These are phyloP conservation scores for Volucella bombylans DNA, from an alignment of 2,888 invertebrate species.

Conservation along the genomic window DNA sequence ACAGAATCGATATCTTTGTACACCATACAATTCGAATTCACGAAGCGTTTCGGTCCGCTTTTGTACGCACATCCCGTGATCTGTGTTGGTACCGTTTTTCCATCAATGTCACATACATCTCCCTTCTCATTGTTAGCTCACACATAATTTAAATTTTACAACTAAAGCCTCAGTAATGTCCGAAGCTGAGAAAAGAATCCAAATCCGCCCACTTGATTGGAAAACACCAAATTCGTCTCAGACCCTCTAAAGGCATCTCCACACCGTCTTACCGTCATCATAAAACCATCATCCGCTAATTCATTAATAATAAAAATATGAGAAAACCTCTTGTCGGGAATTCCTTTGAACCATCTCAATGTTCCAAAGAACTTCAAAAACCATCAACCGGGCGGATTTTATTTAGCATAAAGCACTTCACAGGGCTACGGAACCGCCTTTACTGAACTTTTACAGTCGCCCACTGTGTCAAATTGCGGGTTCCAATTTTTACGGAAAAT, in stretches of 20 bases:
- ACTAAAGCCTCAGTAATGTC: conserved; percentile 2
- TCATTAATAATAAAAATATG: conserved; percentile 56
- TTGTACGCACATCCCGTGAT: no score
- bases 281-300: conserved; percentile 51
- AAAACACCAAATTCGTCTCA: conserved; percentile 44
- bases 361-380: background rate
- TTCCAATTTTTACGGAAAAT: conserved; percentile 28
- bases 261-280: conserved; percentile 5
- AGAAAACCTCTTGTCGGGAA: conserved; percentile 28
- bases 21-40: no score
- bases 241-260: conserved; percentile 26
- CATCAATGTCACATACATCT: no score
- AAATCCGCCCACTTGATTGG: conserved; percentile 51
- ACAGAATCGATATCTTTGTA: no score
- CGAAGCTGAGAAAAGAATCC: background rate
- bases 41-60: no score
- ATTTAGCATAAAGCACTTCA: conserved; percentile 50
- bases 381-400: conserved; percentile 4
- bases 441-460: conserved; percentile 19
- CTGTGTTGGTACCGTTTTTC: no score
- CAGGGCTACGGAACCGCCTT: conserved; percentile 7
- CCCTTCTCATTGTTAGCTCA: conserved; percentile 7
- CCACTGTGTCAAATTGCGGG: conserved; percentile 48
- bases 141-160: conserved; percentile 31
- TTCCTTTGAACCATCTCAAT: conserved; percentile 11